Evolutionary conservation across 1,140 invertebrate genomes (phyloP), one percentile per base, ranked within the genome.

Genomic region (Andrena cerasifolii): DNA sequence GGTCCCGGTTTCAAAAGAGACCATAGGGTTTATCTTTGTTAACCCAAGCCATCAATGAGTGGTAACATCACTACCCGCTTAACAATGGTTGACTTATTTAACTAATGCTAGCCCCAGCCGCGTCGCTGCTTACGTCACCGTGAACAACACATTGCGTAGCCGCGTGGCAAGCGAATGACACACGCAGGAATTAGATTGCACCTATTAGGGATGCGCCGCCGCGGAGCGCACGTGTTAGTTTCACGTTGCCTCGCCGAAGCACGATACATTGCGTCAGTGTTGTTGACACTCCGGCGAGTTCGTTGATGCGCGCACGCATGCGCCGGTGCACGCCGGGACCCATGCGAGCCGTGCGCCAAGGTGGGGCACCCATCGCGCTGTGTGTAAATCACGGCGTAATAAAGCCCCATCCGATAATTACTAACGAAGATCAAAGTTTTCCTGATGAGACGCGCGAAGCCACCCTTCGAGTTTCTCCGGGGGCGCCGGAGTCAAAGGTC

Each of bases 391-490:
- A 47, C 28, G 36, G 59, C 54, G 45, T 73, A 51, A 79, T 79
- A 78, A 86, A 76, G 78, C 61, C 59, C 53, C 54, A 68, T 56
- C 58, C 71, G 79, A 86, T 86, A 75, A 86, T 80, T 79, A 63
- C 70, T 65, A 65, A 80, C 71, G 79, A 75, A 71, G 78, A 78
- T 63, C 61, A 59, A 83, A 88, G 78, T 89, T 83, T 85, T 65
- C 66, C 59, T 40, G 47, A 16, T 26, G 68, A 67, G 67, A 62
- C 54, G 62, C 40, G 65, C 61, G 68, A 68, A 54, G 56, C 26
- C 33, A 6, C 28, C 45, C 31, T 53, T 45, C 40, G 59, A 84
- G 68, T 79, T 84, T 68, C 71, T 58, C 78, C 58, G 51, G 40
- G 66, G 33, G 51, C 70, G 49, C 33, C 49, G 36, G 78, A 80